Evolutionary conservation across 2,888 invertebrate genomes (phyloP), one percentile per base, ranked within the genome.

Genomic region (Melanostoma mellinum): DNA sequence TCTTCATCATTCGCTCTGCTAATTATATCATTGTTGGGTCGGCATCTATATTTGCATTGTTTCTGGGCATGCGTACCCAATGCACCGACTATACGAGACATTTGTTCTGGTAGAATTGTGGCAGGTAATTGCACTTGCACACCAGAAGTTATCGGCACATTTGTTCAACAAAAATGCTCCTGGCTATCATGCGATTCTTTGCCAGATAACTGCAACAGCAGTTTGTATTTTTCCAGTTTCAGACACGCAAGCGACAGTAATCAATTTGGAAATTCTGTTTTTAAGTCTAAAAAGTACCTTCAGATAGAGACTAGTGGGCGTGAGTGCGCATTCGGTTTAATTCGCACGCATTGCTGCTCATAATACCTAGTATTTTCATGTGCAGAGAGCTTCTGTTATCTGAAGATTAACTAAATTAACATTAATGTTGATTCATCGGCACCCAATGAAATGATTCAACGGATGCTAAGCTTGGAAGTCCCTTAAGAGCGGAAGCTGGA

Each of bases 101-200:
- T 79, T 84, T 78, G 77, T 46, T 58, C 46, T 30, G 20, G 42
- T 33, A 42, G 35, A 35, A 69, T 33, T 10, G 52, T 44, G 42
- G 9, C 32, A 44, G 40, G 36, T 38, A 35, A 20, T 1, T 40
- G 42, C 74, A 81, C 71, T 72, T 72, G 71, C 44, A 72, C 72
- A 75, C 35, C 74, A 84, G 84, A 84, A 84, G 82, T 82, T 63
- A 56, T 76, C 67, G 58, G 30, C 74, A 60, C 78, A 82, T 69
- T 78, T 84, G 78, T 50, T 55, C 35, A 30, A 36, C 36, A 38
- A 44, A 58, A 79, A 1, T 44, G 79, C 84, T 75, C 50, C 75
- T 52, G 84, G 84, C 84, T 42, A 79, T 78, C 84, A 84, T 84
- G 84, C 84, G 9, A 84, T 67, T 36, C 33, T 32, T 42, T 61